Base-by-base conservation (phyloP, 2,888 invertebrate species). In the Galeopsomyia nigrocyanea region DNA sequence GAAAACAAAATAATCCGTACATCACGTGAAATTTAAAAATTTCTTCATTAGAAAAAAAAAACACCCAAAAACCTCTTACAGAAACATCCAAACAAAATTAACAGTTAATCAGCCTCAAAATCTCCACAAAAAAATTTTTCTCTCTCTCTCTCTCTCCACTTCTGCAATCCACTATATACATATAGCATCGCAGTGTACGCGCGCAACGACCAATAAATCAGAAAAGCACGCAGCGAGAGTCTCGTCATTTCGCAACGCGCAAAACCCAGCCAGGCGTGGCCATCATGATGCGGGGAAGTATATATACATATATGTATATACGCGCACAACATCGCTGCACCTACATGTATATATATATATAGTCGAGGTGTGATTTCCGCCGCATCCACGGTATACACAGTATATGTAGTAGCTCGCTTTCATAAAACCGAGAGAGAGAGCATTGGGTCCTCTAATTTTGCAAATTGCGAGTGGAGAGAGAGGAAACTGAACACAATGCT, bases 331-430 rank as follows among this genome's bases (percentile, higher is more conserved):
- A 13, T 39, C 13, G 39, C 64, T 64, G 39, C 26, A 6, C 46
- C 19, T 21, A 6, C 31, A 22, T 26, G 19, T 31, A 26, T 31
- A 31, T 31, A 31, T 31, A 31, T 31, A 31, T 31, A 31, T 31
- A 14, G 49, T 26, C 58, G 70, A 71, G 67, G 67, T 57, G 71
- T 53, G 67, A 71, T 71, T 71, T 71, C 67, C 67, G 67, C 53
- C 39, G 39, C 58, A n/a, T 57, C 49, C 57, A 47, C 57, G 65
- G 26, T 9, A 13, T 16, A 53, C 55, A 26, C 49, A 49, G 67
- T 47, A 53, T 19, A 26, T 68, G 51, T 51, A 56, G 51, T 51
- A 56, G 50, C 39, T 10, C 39, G 39, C 39, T 39, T 39, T 26
- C 39, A 14, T 49, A 49, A 2, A 22, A 62, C 17, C 16, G 10